These are phyloP conservation scores for Clunio marinus DNA, from an alignment of 2,888 invertebrate genomes.

Conservation along the genomic window DNA sequence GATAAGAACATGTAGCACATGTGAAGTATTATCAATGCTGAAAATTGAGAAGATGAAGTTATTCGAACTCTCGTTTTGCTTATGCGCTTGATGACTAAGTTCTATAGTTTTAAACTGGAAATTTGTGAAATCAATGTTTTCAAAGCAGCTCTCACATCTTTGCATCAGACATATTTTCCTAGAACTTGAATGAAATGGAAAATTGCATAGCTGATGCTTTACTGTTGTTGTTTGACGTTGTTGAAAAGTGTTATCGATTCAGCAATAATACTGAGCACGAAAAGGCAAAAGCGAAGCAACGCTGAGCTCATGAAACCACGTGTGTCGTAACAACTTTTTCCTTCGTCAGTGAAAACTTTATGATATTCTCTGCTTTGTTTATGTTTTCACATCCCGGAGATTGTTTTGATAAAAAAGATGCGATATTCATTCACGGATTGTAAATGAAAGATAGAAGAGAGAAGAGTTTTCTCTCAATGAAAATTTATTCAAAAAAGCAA, in stretches of 20 bases:
- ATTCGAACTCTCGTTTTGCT: background rate
- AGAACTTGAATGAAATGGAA: background rate
- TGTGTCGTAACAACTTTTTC: constrained; percentile 30
- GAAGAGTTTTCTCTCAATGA: too few species aligned
- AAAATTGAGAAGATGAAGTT: constrained; percentile 3
- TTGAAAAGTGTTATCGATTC: constrained; percentile 25
- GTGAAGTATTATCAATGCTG: constrained; percentile 1
- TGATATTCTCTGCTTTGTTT: constrained; percentile 27
- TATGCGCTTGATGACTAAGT: too few species aligned
- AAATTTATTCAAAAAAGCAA: too few species aligned
- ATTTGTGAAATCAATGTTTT: too few species aligned
- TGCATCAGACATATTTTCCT: background rate
- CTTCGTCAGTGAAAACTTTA: constrained; percentile 22
- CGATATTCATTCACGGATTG: constrained; percentile 23
- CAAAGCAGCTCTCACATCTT: background rate
- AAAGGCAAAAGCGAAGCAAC: constrained; percentile 26
- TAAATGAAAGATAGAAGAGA: background rate
- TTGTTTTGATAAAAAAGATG: constrained; percentile 32
- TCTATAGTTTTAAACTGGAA: too few species aligned
- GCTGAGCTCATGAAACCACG: constrained; percentile 28
- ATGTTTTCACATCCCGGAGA: constrained; percentile 14
- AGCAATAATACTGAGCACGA: background rate
- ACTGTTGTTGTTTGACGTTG: background rate
- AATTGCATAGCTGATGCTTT: constrained; percentile 7
- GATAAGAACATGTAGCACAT: constrained; percentile 22